Evolutionary conservation across 2,888 invertebrate genomes (phyloP).

Genomic region (Drosophila acutilabella): DNA sequence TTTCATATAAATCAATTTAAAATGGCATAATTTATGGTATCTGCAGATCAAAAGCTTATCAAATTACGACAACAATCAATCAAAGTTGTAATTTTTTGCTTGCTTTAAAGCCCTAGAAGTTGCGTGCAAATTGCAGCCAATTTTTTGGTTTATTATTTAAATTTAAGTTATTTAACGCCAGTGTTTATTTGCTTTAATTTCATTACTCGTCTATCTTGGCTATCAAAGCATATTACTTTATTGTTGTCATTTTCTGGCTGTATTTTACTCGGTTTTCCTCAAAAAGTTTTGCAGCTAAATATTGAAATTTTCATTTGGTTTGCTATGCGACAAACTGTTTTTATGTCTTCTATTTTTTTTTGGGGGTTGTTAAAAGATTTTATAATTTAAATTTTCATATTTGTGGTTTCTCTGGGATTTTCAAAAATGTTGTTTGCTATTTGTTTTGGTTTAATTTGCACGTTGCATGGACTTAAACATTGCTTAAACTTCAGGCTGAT

Average conservation of each 20-base stretch:
- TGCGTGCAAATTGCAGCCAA: not conserved
- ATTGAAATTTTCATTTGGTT: slow-evolving; percentile 24
- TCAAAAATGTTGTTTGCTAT: not conserved
- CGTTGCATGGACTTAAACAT: not conserved
- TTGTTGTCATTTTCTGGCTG: slow-evolving; percentile 1
- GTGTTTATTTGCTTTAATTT: slow-evolving; percentile 26
- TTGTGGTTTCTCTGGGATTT: slow-evolving; percentile 33
- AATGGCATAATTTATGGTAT: not conserved
- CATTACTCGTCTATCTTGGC: slow-evolving; percentile 13
- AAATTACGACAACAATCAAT: not conserved
- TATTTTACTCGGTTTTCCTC: not conserved
- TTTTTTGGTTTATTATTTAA: too few species aligned
- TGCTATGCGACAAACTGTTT: slow-evolving; percentile 8
- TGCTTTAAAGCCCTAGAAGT: not conserved
- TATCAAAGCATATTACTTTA: slow-evolving; percentile 1
- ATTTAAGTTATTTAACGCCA: not conserved
- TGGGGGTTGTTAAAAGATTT: slow-evolving; percentile 29
- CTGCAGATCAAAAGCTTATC: not conserved
- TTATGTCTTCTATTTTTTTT: not conserved
- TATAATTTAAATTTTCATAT: slow-evolving; percentile 37
- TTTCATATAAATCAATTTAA: not conserved
- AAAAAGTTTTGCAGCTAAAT: slow-evolving; percentile 29
- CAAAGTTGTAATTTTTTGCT: not conserved
- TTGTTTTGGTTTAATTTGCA: not conserved
- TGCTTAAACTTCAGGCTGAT: not conserved